Evolutionary conservation across 2,113 vertebrate species (phyloP).

Genomic region (Dicrurus megarhynchus): DNA sequence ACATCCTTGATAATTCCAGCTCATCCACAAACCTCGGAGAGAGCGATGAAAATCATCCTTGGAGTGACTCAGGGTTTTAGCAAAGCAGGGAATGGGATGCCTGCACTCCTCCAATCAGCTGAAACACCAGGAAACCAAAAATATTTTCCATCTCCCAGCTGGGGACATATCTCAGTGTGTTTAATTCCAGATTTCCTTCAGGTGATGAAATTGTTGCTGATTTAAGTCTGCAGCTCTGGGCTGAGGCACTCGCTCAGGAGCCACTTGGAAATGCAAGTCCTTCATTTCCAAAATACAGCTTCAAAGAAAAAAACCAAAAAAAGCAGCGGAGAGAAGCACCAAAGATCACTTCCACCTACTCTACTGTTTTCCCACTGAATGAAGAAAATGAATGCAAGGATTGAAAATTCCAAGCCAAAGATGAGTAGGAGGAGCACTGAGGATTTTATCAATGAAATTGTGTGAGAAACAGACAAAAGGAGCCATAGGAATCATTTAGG

Average conservation of each 20-base stretch:
- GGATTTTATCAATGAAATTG: neutral
- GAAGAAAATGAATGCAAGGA: neutral
- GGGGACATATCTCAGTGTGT: neutral
- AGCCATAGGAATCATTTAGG: neutral
- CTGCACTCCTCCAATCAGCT: neutral
- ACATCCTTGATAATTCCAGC: neutral
- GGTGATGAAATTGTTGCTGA: neutral
- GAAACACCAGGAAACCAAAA: neutral
- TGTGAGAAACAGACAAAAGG: neutral
- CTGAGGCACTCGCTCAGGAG: neutral
- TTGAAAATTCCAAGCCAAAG: neutral
- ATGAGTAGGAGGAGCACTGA: neutral
- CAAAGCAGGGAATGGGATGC: neutral
- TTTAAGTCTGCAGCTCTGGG: neutral
- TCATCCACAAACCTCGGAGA: rapidly evolving
- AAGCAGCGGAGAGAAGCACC: neutral
- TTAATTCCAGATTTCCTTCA: neutral
- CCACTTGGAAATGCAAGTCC: neutral
- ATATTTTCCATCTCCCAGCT: neutral
- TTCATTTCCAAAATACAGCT: neutral
- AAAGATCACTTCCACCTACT: neutral
- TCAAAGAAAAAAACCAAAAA: rapidly evolving
- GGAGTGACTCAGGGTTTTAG: neutral
- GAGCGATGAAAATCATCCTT: neutral
- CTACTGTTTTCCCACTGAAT: neutral